Base-by-base conservation (phyloP, 2,888 invertebrate genomes). In the Alsophila aescularia region DNA sequence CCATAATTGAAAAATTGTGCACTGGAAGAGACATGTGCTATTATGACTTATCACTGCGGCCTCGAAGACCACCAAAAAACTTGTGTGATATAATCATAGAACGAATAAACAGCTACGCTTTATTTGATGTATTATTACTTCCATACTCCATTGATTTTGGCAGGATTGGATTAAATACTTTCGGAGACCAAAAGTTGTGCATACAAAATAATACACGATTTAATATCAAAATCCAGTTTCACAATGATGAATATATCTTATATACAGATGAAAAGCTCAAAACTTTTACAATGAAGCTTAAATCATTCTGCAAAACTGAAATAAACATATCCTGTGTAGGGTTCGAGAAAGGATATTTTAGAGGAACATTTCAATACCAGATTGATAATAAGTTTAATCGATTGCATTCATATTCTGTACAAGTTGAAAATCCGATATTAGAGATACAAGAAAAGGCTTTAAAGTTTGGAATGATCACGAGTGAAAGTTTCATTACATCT, bases 391-490 rank as follows among this genome's bases (percentile, higher is more conserved):
- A 71, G 58, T 90, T 75, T 64, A 57, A 54, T 48, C 75, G 81
- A 56, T 76, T 77, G 68, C 87, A 90, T 65, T 67, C 73, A 14
- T 90, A 87, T 60, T 66, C 45, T 21, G 66, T 87, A 52, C 69
- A 81, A 69, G 81, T 85, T 4, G 79, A 74, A 32, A 77, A 77
- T 57, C 83, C 90, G 8, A 67, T 68, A 39, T 69, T 90, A 49
- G 72, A 73, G 62, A 42, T 87, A 52, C 66, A 66, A 53, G 90
- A 90, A 2, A 83, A 76, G 63, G 64, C 37, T 52, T 66, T 90
- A 35, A 91, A 88, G 59, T 90, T 90, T 67, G 91, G 91, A n/a
- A 90, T 90, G 90, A 82, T 85, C 7, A 84, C 85, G 12, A 77
- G 75, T 40, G 91, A 91, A 63, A 73, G 66, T 61, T 90, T 88